phyloP scores from a whole-genome alignment of 1,140 invertebrate genomes.

The Micrasema minimum region DNA sequence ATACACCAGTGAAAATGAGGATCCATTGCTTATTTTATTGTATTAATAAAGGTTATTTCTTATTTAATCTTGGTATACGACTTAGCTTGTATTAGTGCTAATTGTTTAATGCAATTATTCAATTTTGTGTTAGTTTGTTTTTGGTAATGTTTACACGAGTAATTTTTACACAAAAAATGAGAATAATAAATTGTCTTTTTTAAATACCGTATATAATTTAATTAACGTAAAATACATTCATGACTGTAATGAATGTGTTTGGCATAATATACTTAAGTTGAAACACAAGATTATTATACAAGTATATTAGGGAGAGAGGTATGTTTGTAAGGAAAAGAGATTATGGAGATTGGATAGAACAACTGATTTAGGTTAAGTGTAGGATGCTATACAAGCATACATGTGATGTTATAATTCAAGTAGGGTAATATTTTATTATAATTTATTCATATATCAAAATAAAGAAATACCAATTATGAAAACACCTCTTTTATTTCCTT shows the following conservation, averaged over 20 bases:
- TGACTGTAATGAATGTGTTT: constrained; percentile 15
- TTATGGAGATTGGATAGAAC: constrained; percentile 16
- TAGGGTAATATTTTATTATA: constrained; percentile 45
- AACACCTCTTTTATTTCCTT: constrained; percentile 3
- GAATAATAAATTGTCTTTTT: neutral
- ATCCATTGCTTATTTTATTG: neutral
- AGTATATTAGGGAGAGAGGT: neutral
- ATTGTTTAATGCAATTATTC: too few relatives aligned
- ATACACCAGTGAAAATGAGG: neutral
- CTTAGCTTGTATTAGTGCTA: constrained; percentile 20
- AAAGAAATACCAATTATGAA: constrained; percentile 27
- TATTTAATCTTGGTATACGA: constrained; percentile 29
- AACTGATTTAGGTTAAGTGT: constrained; percentile 33
- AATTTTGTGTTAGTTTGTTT: too few relatives aligned
- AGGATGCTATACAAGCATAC: constrained; percentile 40
- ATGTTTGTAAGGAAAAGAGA: neutral
- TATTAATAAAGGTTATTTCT: constrained; percentile 29
- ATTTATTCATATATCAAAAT: constrained; percentile 45
- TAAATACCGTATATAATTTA: too few relatives aligned
- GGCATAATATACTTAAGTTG: constrained; percentile 27
- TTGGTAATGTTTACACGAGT: too few relatives aligned
- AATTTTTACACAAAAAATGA: neutral
- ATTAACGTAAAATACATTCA: too few relatives aligned
- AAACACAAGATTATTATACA: constrained; percentile 1
- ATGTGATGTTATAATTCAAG: constrained; percentile 44